A percentile compares a stretch with the other conserved stretches of the same genome.
Conservation (phyloP, 2,888 invertebrate species). For the Beris morrisii region DNA sequence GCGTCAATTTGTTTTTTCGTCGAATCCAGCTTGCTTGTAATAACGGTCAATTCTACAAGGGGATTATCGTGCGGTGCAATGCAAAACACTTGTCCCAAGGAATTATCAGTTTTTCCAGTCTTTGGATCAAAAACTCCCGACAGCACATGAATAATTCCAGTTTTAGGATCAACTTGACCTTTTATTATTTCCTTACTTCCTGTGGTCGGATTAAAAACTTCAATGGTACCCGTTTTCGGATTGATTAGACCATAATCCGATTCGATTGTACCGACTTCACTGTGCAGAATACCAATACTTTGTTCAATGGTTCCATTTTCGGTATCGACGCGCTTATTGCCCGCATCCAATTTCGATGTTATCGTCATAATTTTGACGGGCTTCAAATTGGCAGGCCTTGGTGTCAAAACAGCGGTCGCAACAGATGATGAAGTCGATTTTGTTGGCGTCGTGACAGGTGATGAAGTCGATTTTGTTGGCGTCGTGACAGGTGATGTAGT, state of each 20-base stretch:
- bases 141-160: constrained; percentile 63
- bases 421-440: neutral
- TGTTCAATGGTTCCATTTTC: constrained; percentile 66
- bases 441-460: neutral
- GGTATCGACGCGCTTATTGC: constrained; percentile 21
- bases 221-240: constrained; percentile 62
- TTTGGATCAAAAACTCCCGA: constrained; percentile 56
- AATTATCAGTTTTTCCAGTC: constrained; percentile 63
- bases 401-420: neutral
- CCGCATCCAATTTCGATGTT: constrained; percentile 16
- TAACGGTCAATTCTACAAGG: constrained; percentile 64
- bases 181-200: constrained; percentile 62
- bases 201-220: constrained; percentile 60
- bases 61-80: constrained; percentile 64
- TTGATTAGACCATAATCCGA: constrained; percentile 68
- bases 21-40: constrained; percentile 64
- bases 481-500: neutral
- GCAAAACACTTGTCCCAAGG: constrained; percentile 63
- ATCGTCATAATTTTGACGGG: constrained; percentile 24
- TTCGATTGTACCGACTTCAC: constrained; percentile 64
- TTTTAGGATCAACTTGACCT: constrained; percentile 57
- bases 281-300: constrained; percentile 65
- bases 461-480: constrained; percentile 14
- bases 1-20: constrained; percentile 63
- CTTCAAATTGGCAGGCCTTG: constrained; percentile 18